These are phyloP conservation scores for Mus musculus DNA, from an alignment of 2,113 vertebrate genomes.

Conservation along the genomic window DNA sequence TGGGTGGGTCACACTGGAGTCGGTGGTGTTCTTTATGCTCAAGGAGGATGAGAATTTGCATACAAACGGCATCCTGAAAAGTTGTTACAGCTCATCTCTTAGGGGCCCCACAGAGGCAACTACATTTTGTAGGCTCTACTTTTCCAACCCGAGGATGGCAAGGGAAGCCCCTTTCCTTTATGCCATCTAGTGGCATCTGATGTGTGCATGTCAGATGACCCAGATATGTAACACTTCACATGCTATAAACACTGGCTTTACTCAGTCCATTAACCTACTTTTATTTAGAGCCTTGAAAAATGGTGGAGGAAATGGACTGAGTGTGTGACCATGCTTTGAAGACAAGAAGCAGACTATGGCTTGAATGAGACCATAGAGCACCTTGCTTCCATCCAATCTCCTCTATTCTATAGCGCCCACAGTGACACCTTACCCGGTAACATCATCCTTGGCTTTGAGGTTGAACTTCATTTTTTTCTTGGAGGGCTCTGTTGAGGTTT, in stretches of 20 bases:
- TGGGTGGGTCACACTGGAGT: not conserved
- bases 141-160: not conserved
- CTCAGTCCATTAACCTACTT: not conserved
- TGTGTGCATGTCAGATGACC: not conserved
- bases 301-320: not conserved
- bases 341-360: not conserved
- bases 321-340: not conserved
- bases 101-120: not conserved
- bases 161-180: not conserved
- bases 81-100: not conserved
- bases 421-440: constrained; percentile 79
- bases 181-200: not conserved
- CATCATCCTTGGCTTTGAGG: constrained; percentile 54
- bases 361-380: not conserved
- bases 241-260: not conserved
- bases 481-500: constrained; percentile 59
- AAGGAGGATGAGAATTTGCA: not conserved
- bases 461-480: constrained; percentile 81
- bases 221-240: not conserved
- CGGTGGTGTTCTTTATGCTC: not conserved
- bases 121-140: not conserved
- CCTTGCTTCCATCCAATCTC: not conserved
- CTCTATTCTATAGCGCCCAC: not conserved
- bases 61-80: constrained; percentile 34
- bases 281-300: constrained; percentile 1